Evolutionary conservation across 2,797 vertebrate species (phyloP), one percentile per base, ranked within the genome.

Genomic region (Pantherophis alleghaniensis): DNA sequence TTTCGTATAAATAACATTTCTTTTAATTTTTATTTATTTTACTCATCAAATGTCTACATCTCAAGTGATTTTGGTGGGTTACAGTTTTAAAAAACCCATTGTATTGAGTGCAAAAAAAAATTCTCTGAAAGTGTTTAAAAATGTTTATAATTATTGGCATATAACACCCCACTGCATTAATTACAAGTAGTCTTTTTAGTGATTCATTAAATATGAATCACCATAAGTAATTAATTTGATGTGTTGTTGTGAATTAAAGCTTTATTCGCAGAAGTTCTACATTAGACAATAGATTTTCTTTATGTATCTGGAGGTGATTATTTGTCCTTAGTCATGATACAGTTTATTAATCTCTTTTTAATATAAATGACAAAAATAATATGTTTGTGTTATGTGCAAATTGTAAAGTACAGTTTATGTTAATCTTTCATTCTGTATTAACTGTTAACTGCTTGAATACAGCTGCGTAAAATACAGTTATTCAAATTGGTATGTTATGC

Each of bases 401-500:
- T 92, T 79, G 90, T 95, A 95, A 87, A 69, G 12, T 51, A 32
- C 28, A 26, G 20, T 92, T 83, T 51, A 6, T n/a, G 87, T 66
- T 69, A 32, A 87, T 87, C 51, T 56, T 74, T 90, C n/a, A 18
- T 74, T 74, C 55, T 24, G 20, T 91, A 55, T 91, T 63, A 87
- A 87, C 63, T 87, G n/a, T 51, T 16, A 60, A 57, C 56, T n/a
- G 5, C 14, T 86, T 20, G 91, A 90, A 92, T 60, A 91, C 7
- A 90, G 93, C 91, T 93, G 60, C 91, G 37, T 93, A 16, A 74
- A 91, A 10, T 86, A 92, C n/a, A 93, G 83, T 13, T 90, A 92
- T 92, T 91, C 51, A 24, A 51, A 92, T 92, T 94, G 42, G 88
- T 92, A 63, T 7, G 47, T 96, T 95, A 94, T 59, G 55, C 89